phyloP scores from a whole-genome alignment of 64 coral and sea anemone species.

The Pachyseris speciosa region DNA sequence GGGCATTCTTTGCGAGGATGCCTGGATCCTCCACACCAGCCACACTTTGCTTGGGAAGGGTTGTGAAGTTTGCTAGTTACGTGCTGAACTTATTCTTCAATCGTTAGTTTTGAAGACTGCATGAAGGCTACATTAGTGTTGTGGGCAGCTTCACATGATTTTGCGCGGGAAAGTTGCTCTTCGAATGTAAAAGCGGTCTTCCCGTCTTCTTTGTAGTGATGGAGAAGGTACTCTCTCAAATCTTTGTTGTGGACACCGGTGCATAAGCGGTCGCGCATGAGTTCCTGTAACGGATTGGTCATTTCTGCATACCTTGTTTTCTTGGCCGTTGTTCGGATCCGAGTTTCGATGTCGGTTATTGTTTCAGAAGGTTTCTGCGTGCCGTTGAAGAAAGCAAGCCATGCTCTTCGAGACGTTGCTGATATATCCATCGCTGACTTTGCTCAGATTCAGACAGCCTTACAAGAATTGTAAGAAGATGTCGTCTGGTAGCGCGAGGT shows the following conservation, averaged over 20 bases:
- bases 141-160: neutral
- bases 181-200: neutral
- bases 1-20: slow-evolving; percentile 25
- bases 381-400: slow-evolving; percentile 5
- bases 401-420: slow-evolving; percentile 15
- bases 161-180: neutral
- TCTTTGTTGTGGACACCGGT: slow-evolving; percentile 27
- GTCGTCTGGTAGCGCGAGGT: too few relatives aligned
- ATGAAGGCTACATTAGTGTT: neutral
- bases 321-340: neutral
- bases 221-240: slow-evolving; percentile 18
- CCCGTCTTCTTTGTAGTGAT: slow-evolving; percentile 9
- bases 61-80: too few relatives aligned
- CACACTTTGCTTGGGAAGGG: neutral
- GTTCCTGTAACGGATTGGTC: too few relatives aligned
- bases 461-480: neutral
- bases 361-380: neutral
- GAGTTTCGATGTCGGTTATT: neutral
- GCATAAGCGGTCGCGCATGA: too few relatives aligned
- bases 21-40: neutral
- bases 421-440: neutral
- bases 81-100: too few relatives aligned
- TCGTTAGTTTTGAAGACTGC: too few relatives aligned
- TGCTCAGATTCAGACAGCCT: neutral
- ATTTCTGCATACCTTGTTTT: slow-evolving; percentile 17